Base-by-base conservation (phyloP, 2,797 vertebrate genomes). In the Gobionotothen gibberifrons region DNA sequence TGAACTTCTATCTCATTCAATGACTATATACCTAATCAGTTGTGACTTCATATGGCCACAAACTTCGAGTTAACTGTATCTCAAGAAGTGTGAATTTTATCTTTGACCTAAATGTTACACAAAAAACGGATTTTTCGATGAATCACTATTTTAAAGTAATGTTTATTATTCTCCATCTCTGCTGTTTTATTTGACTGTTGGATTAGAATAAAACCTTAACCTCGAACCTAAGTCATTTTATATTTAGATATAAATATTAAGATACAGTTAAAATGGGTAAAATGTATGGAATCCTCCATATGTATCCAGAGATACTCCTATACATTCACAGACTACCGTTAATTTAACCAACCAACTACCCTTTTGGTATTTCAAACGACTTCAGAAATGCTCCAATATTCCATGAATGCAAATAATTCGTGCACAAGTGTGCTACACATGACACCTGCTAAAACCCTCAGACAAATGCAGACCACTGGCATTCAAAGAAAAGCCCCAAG, bases 401-500 rank as follows among this genome's bases (percentile, higher is more conserved):
- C 55, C 13, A 36, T 32, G 39, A 44, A 12, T 65, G 58, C 39
- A 48, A 6, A 16, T 9, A 9, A 36, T 36, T 36, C 32, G 6
- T 36, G 67, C 62, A 26, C 26, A 26, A 26, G 26, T 26, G 26
- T 26, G 26, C 26, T 26, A 26, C 26, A 26, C 26, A 26, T 26
- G 26, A 5, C 26, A 48, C n/a, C 57, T 14, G 8, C 32, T 29
- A 17, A 63, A 56, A 17, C 12, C 12, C 17, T 53, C 9, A 60
- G 72, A 75, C 26, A 61, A 60, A 72, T 54, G 59, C 43, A 59
- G 42, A 63, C 11, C 5, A 22, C 42, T 56, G 48, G 21, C 22
- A 39, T 51, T 17, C 4, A n/a, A 12, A 17, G 5, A 56, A 77
- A 9, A 10, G 10, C 29, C 11, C 19, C 0, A 46, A 52, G 21